Evolutionary conservation across 1,140 invertebrate species (phyloP), one percentile per base, ranked within the genome.

Genomic region (Lordiphosa clarofinis): DNA sequence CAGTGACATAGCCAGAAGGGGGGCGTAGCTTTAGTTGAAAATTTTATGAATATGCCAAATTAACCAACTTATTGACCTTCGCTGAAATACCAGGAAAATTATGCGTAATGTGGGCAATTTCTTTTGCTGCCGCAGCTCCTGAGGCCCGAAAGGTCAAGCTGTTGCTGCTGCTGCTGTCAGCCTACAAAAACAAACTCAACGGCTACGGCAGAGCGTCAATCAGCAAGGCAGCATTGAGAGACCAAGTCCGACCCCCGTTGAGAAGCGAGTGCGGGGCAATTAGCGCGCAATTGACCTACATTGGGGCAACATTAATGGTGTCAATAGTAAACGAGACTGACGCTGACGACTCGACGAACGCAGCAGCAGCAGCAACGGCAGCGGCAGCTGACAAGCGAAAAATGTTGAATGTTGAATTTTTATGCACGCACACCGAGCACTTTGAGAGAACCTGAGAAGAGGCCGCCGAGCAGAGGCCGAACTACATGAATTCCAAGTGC

Each of bases 211-310:
- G 24, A 28, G 56, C 57, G 42, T 37, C 68, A 57, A 52, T 31
- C 60, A 52, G 56, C 57, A 39, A 31, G 7, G 55, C 75, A 74
- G 57, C 76, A 75, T 82, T 84, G 72, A 84, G 68, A 50, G 60
- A 48, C 36, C 10, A 47, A 13, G 19, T 11, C 58, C 48, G 60
- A 43, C 48, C 38, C 67, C 53, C 55, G 42, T 49, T 54, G 61
- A 60, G 57, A 63, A 67, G 68, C 78, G 68, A 84, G 78, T 86
- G 79, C 78, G 79, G 79, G 78, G 79, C 78, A 84, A 84, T 84
- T 84, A 84, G 78, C 78, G 78, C 78, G 78, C 78, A 84, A 84
- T 84, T 84, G 78, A 84, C 78, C 78, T 86, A 84, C 79, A 84
- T 84, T 84, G 78, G 73, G 79, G 78, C 78, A 84, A 71, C 78